phyloP scores from a whole-genome alignment of 1,140 invertebrate species.

The Diorhabda sublineata region DNA sequence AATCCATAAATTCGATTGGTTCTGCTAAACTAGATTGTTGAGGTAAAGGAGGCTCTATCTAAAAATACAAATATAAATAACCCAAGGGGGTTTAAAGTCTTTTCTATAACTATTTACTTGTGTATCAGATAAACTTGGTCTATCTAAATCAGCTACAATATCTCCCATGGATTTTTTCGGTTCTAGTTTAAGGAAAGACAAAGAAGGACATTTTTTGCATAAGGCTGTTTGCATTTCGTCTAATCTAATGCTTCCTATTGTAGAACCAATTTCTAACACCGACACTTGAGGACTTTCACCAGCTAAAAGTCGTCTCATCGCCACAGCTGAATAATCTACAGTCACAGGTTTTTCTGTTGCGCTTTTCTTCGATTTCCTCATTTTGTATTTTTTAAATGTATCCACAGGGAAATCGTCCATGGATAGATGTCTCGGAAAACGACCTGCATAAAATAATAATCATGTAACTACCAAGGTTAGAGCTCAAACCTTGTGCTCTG shows the following conservation, averaged over 20 bases:
- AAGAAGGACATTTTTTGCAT: conserved; percentile 33
- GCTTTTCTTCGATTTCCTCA: conserved; percentile 36
- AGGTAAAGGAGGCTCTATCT: conserved; percentile 51
- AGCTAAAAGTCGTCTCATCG: conserved; percentile 31
- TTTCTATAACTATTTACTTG: conserved; percentile 20
- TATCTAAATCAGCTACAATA: conserved; percentile 41
- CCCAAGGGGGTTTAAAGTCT: background rate
- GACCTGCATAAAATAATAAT: background rate
- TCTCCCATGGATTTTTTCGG: conserved; percentile 27
- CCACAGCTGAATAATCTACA: conserved; percentile 39
- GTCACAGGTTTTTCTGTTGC: conserved; percentile 38
- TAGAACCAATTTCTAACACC: conserved; percentile 48
- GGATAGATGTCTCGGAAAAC: conserved; percentile 35
- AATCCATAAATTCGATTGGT: conserved; percentile 38
- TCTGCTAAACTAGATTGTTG: conserved; percentile 48
- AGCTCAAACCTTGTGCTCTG: too few relatives aligned
- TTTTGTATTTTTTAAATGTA: conserved; percentile 36
- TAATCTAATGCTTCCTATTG: conserved; percentile 50
- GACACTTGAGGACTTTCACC: conserved; percentile 37
- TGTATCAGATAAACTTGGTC: conserved; percentile 42
- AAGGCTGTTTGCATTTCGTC: conserved; percentile 48
- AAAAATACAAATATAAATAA: conserved; percentile 8
- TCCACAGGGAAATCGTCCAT: conserved; percentile 42
- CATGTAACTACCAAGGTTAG: too few relatives aligned
- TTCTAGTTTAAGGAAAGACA: conserved; percentile 28